Evolutionary conservation across 2,888 invertebrate genomes (phyloP), one percentile per base, ranked within the genome.

Genomic region (Spialia ferax): DNA sequence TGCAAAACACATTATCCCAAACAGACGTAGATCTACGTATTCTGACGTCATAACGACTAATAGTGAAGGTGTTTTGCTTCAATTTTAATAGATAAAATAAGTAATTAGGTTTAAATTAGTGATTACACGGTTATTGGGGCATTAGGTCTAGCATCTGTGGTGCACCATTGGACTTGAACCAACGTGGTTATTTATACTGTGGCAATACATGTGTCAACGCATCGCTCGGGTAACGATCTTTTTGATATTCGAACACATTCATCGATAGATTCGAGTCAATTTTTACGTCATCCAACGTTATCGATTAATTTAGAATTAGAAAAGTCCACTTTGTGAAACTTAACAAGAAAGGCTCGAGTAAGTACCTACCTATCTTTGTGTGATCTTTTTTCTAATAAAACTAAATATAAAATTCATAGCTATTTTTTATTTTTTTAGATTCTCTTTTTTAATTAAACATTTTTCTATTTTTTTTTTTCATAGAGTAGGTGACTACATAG

Each of bases 131-230:
- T 63, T 54, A 63, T 42, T 63, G 54, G 63, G 54, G 54, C 63
- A 63, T 63, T 42, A 54, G 42, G 63, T 54, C 38, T 63, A 2
- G 18, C 7, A 52, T 62, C 42, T 38, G 63, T n/a, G 54, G 54
- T 63, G 54, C 63, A 63, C 52, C 52, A 54, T 54, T 63, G 63
- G 54, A 63, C 63, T 63, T 63, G 54, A 63, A 63, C 54, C 63
- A 63, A 54, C 23, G 42, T 18, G 42, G 35, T 55, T 63, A 63
- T 63, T 63, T 54, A 42, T 63, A 54, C 6, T 22, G 7, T 38
- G 23, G 35, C 22, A 38, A 20, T 57, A 55, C 55, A 32, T 57
- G 10, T 57, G 20, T 57, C 56, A 57, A 23, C 29, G 42, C 42
- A 6, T n/a, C 20, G 59, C 6, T 42, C 56, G 56, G 57, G 35